Conservation (phyloP, 2,113 vertebrate species). For the Sus scrofa region DNA sequence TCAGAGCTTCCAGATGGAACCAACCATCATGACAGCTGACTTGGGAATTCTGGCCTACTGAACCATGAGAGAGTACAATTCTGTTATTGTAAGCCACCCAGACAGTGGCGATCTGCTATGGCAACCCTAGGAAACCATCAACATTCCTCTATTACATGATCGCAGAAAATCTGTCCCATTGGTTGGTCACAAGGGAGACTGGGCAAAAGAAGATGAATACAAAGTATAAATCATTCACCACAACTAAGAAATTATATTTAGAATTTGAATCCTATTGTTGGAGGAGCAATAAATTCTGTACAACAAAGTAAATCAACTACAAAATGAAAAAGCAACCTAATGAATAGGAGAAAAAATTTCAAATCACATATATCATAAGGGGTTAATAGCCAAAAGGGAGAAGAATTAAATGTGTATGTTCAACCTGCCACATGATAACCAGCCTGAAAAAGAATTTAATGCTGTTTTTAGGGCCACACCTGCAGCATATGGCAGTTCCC, state of each 20-base stretch:
- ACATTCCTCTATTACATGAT: not conserved
- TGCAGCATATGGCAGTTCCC: too few relatives aligned
- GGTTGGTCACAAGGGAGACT: not conserved
- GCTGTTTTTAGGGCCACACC: too few relatives aligned
- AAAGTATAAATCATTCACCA: not conserved
- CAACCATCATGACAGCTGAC: not conserved
- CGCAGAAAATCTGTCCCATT: not conserved
- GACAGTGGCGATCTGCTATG: not conserved
- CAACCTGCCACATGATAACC: not conserved
- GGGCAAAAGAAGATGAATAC: not conserved
- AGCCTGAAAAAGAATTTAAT: not conserved
- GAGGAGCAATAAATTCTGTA: not conserved
- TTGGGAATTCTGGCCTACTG: not conserved
- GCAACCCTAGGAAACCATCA: not conserved
- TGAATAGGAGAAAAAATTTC: not conserved
- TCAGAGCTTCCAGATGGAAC: not conserved
- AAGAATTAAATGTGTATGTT: slow-evolving; percentile 2
- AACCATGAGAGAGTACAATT: not conserved
- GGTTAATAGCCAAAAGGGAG: not conserved
- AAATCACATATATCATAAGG: not conserved
- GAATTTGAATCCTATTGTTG: not conserved
- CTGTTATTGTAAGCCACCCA: not conserved
- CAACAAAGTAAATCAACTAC: not conserved
- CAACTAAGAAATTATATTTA: not conserved
- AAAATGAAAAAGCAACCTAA: not conserved